Conservation (phyloP, 1,140 invertebrate genomes). For the Trichonephila clavata region DNA sequence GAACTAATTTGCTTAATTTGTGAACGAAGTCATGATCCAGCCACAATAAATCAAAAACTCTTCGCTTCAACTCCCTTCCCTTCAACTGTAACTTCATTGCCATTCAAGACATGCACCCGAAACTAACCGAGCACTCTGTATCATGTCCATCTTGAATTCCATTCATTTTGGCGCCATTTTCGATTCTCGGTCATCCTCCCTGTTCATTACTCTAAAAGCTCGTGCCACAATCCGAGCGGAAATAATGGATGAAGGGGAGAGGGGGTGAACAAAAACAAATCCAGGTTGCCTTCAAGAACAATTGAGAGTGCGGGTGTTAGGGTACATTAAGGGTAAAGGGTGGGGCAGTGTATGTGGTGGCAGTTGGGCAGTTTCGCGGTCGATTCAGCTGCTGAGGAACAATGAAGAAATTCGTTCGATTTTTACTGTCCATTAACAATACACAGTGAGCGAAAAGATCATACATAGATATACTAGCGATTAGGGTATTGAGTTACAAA, state of each 20-base stretch:
- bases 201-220: slow-evolving; percentile 30
- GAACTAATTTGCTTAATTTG: no score
- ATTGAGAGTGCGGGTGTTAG: slow-evolving; percentile 28
- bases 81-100: neutral
- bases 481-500: neutral
- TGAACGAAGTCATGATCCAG: no score
- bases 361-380: neutral
- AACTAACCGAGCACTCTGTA: neutral
- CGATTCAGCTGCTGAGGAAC: neutral
- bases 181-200: neutral
- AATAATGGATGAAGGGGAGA: neutral
- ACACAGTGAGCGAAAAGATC: neutral
- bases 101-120: neutral
- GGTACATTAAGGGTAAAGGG: slow-evolving; percentile 34
- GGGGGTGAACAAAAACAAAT: neutral
- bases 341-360: neutral
- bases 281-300: neutral
- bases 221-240: slow-evolving; percentile 24
- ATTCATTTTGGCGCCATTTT: slow-evolving; percentile 5
- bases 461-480: neutral
- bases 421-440: neutral
- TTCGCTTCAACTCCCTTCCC: neutral
- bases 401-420: neutral
- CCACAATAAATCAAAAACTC: neutral
- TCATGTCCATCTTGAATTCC: neutral